Base-by-base conservation (phyloP, 92 coral and sea anemone genomes). In the Heliopora coerulea region DNA sequence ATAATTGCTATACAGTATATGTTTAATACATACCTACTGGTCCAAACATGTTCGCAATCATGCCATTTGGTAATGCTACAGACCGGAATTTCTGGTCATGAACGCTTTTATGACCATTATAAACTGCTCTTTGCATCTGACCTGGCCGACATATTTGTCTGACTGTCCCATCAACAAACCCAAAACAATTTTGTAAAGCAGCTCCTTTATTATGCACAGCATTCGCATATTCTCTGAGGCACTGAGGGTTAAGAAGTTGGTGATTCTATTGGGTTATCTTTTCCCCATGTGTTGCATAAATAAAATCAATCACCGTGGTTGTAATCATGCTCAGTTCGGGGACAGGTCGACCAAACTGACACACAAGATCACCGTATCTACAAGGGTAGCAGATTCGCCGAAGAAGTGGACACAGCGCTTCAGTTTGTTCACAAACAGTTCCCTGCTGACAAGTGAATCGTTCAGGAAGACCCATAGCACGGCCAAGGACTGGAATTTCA, bases 41-140 rank as follows among this genome's bases (percentile, higher is more conserved):
- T 4, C 66, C 66, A 31, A 5, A 60, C 40, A 60, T 27, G n/a
- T 10, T 2, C 11, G 66, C 66, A 0, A 60, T 60, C 42, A 60
- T 4, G 1, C 66, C 66, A 60, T 25, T 25, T 11, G 66, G 66
- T n/a, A 31, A 4, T 11, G 41, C 2, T 0, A 60, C 17, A 0
- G 41, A 28, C 17, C 30, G 66, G 30, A 60, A 60, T 31, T 60
- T 60, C 0, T 25, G 3, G 1, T 5, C 42, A 60, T 60, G 66
- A 12, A 25, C 41, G 4, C 66, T 28, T 23, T 60, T 60, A 60
- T 60, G n/a, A n/a, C n/a, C n/a, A n/a, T n/a, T n/a, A n/a, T n/a
- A n/a, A n/a, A n/a, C n/a, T n/a, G n/a, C n/a, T n/a, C n/a, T n/a
- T n/a, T n/a, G n/a, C n/a, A n/a, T n/a, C n/a, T n/a, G n/a, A n/a